A percentile compares a stretch with the other conserved stretches of the same genome.
Conservation (phyloP, 2,797 vertebrate species). For the Amniataba percoides region DNA sequence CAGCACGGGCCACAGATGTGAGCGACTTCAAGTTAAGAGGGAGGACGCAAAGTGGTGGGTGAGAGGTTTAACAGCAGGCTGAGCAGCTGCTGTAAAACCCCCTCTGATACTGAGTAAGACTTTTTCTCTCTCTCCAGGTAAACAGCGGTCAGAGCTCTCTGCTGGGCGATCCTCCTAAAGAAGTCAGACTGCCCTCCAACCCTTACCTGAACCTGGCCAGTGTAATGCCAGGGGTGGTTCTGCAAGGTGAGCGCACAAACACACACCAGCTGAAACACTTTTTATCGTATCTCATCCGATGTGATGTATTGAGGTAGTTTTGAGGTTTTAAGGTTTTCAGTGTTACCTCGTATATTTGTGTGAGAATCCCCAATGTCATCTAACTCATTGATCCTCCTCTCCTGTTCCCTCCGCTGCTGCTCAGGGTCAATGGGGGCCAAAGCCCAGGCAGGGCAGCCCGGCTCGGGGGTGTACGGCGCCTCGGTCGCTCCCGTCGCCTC, state of each 20-base stretch:
- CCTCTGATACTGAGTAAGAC: background rate
- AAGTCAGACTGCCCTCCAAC: conserved; percentile 94
- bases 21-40: background rate
- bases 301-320: background rate
- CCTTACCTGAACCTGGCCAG: conserved; percentile 97
- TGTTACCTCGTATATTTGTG: background rate
- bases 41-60: background rate
- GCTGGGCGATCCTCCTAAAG: conserved; percentile 95
- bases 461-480: conserved; percentile 80
- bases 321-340: background rate
- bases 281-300: background rate
- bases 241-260: conserved; percentile 83
- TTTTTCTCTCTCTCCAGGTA: conserved; percentile 72
- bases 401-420: conserved; percentile 17
- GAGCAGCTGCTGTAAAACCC: background rate
- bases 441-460: conserved; percentile 81
- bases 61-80: background rate
- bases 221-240: conserved; percentile 91
- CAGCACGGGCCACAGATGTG: too few species aligned
- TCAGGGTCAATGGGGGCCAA: conserved; percentile 86
- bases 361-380: background rate
- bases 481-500: conserved; percentile 77
- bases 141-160: conserved; percentile 91
- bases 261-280: background rate
- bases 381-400: background rate